Evolutionary conservation across 1,140 invertebrate genomes (phyloP).

Genomic region (Helicoverpa armigera): DNA sequence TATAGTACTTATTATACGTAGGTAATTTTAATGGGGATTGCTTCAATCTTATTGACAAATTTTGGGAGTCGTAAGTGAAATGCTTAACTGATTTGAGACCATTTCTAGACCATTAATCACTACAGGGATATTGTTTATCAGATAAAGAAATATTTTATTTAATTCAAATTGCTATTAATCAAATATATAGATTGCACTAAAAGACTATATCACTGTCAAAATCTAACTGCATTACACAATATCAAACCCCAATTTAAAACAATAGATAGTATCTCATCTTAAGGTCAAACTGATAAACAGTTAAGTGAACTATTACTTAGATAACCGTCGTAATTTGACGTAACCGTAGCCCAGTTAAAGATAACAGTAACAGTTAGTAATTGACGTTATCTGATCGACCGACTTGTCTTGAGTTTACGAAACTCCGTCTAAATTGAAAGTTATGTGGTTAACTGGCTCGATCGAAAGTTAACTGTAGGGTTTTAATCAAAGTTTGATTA

Average conservation of each 20-base stretch:
- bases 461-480: slow-evolving; percentile 22
- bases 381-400: slow-evolving; percentile 43
- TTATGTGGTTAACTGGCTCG: not conserved
- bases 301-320: slow-evolving; percentile 1
- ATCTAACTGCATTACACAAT: not conserved
- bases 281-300: slow-evolving; percentile 8
- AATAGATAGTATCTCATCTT: not conserved
- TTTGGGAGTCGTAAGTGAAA: too few species aligned
- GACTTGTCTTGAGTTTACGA: slow-evolving; percentile 16
- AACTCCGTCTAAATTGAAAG: slow-evolving; percentile 26
- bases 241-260: not conserved
- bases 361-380: slow-evolving; percentile 20
- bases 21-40: too few species aligned
- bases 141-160: too few species aligned
- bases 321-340: slow-evolving; percentile 33
- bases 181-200: not conserved
- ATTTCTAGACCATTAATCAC: too few species aligned
- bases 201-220: not conserved
- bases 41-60: too few species aligned
- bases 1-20: too few species aligned
- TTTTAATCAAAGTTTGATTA: slow-evolving; percentile 15
- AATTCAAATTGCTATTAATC: too few species aligned
- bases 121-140: too few species aligned
- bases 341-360: slow-evolving; percentile 20
- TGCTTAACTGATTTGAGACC: too few species aligned